These are phyloP conservation scores for Opisthograptis luteolata DNA, from an alignment of 2,888 invertebrate species.

Conservation along the genomic window DNA sequence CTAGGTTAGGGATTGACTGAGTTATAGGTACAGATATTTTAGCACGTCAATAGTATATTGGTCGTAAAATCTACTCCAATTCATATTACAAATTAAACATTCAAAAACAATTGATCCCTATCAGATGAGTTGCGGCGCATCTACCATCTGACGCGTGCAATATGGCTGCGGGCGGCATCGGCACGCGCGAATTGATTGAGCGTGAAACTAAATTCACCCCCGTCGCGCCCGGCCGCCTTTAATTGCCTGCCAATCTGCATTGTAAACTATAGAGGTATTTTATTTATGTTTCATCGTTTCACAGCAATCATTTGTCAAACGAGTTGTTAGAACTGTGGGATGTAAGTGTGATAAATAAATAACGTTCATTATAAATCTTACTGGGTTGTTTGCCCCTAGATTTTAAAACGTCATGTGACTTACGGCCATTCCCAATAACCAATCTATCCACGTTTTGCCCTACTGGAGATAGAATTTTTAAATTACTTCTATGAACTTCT, in stretches of 20 bases:
- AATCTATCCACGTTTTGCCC: too few relatives aligned
- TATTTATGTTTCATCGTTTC: slow-evolving; percentile 53
- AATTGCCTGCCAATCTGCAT: slow-evolving; percentile 76
- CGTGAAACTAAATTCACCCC: slow-evolving; percentile 84
- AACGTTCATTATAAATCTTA: too few relatives aligned
- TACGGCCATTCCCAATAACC: too few relatives aligned
- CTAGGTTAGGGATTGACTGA: too few relatives aligned
- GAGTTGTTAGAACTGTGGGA: background rate
- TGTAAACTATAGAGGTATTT: slow-evolving; percentile 53
- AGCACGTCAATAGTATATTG: too few relatives aligned
- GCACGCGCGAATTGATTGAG: slow-evolving; percentile 82
- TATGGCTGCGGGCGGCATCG: slow-evolving; percentile 73
- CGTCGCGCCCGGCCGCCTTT: slow-evolving; percentile 66
- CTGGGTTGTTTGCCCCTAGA: too few relatives aligned
- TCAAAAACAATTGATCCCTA: slow-evolving; percentile 52
- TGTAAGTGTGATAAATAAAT: too few relatives aligned
- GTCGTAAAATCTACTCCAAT: slow-evolving; percentile 14
- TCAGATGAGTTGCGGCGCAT: slow-evolving; percentile 47
- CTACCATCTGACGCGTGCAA: slow-evolving; percentile 82
- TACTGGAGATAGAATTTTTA: too few relatives aligned
- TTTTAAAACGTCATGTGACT: too few relatives aligned
- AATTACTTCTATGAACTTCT: too few relatives aligned
- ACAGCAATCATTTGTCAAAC: slow-evolving; percentile 33
- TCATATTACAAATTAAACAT: slow-evolving; percentile 14
- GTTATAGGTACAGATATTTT: too few relatives aligned